Evolutionary conservation across 2,113 vertebrate genomes (phyloP), one percentile per base, ranked within the genome.

Genomic region (Otus sunia): DNA sequence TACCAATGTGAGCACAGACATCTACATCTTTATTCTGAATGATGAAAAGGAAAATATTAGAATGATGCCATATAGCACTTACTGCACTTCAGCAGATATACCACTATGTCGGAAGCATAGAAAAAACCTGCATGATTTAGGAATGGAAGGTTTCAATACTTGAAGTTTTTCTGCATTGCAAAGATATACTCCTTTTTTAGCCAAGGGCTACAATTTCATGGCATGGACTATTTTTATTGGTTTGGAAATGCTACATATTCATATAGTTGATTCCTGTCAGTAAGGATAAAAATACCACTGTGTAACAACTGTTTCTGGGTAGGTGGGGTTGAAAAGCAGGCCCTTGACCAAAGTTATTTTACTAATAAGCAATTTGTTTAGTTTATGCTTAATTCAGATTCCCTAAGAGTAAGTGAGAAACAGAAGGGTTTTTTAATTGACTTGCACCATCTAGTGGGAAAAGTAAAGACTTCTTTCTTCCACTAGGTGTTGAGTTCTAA

Each of bases 381-480:
- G 53, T 32, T 69, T 5, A 32, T 16, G 3, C 26, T 72, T 52
- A 41, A 58, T n/a, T 79, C 29, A 59, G 50, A 80, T 17, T 91
- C 29, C 19, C 10, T 8, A 39, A 59, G 19, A 47, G 26, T 45
- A 83, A 47, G 55, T 18, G 7, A 68, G 17, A 90, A 80, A 82
- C 0, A 1, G 66, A 90, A 53, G 6, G 7, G 20, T 36, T 91
- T 95, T 68, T 84, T 77, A 83, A 73, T 45, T 75, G 41, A 81
- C 64, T 72, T 86, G 62, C 94, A 67, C 90, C 95, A 94, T 67
- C 97, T 96, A 95, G 94, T 91, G 94, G 97, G 66, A 19, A 91
- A 77, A 82, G 27, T 21, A 43, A 56, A 64, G 11, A 82, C 36
- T 91, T 74, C 10, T 10, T 77, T 76, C 36, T 37, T 34, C 22